Percentiles rank a stretch among this genome's conserved stretches.
phyloP scores from a whole-genome alignment of 2,797 vertebrate species.

The Urophycis tenuis region DNA sequence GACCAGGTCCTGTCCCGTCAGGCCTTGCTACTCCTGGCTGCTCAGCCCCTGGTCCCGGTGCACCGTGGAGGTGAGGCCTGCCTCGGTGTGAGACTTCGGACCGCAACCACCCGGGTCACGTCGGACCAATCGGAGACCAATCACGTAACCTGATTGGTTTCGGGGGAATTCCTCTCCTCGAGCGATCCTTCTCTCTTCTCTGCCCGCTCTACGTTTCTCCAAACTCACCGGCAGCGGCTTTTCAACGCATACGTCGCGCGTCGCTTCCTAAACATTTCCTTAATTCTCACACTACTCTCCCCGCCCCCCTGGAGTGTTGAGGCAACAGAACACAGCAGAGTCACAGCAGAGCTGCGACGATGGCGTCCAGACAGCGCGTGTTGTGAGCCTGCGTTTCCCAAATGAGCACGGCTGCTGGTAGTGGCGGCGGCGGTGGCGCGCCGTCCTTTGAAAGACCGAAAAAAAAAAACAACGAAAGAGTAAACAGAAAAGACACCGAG shows the following conservation, averaged over 20 bases:
- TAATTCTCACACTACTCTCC: background rate
- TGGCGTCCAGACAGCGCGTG: background rate
- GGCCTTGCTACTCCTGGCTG: constrained; percentile 87
- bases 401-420: background rate
- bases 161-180: background rate
- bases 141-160: background rate
- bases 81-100: too few species aligned
- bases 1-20: constrained; percentile 80
- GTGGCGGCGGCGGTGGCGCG: too few species aligned
- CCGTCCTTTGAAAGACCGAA: background rate
- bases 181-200: too few species aligned
- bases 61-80: constrained; percentile 76
- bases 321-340: background rate
- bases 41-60: constrained; percentile 86
- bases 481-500: background rate
- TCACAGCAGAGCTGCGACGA: background rate
- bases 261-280: background rate
- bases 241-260: background rate
- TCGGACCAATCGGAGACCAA: too few species aligned
- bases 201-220: too few species aligned
- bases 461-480: background rate
- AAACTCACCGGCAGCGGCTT: background rate
- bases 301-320: background rate
- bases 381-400: background rate
- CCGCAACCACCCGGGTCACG: background rate